phyloP scores from a whole-genome alignment of 1,140 invertebrate genomes.

The Drosophila ambigua region DNA sequence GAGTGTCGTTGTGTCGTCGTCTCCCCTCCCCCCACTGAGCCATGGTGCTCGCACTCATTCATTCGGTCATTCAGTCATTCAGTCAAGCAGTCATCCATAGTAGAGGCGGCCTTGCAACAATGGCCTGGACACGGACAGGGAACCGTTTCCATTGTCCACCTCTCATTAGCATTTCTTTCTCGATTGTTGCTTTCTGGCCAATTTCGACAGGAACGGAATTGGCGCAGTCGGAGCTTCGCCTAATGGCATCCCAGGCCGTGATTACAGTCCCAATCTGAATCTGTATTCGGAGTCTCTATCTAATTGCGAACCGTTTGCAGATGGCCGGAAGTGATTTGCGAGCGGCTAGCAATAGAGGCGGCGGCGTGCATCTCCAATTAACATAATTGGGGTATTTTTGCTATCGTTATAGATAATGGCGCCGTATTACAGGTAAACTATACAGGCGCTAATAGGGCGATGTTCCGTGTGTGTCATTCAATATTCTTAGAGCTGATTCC shows the following conservation, averaged over 20 bases:
- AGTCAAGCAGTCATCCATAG: background rate
- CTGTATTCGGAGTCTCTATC: constrained; percentile 22
- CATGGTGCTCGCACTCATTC: constrained; percentile 23
- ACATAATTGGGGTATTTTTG: constrained; percentile 23
- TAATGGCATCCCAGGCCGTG: constrained; percentile 35
- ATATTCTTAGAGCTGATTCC: too few relatives aligned
- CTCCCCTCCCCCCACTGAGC: background rate
- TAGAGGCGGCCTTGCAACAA: constrained; percentile 21
- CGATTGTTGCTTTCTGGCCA: constrained; percentile 42
- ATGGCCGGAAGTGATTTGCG: constrained; percentile 42
- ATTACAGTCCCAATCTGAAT: constrained; percentile 33
- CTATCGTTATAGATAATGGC: constrained; percentile 8
- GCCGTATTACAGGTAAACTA: too few relatives aligned
- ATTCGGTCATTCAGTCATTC: constrained; percentile 22
- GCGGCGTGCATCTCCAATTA: constrained; percentile 13
- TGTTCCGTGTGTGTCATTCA: too few relatives aligned
- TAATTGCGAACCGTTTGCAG: constrained; percentile 31
- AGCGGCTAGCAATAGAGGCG: constrained; percentile 9
- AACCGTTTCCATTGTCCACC: constrained; percentile 37
- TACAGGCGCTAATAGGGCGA: background rate
- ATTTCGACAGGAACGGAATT: constrained; percentile 44
- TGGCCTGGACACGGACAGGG: constrained; percentile 39
- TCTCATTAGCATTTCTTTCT: constrained; percentile 51
- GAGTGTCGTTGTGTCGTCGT: constrained; percentile 4
- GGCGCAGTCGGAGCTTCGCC: constrained; percentile 28